phyloP scores from a whole-genome alignment of 2,888 invertebrate species.

The Tyria jacobaeae region DNA sequence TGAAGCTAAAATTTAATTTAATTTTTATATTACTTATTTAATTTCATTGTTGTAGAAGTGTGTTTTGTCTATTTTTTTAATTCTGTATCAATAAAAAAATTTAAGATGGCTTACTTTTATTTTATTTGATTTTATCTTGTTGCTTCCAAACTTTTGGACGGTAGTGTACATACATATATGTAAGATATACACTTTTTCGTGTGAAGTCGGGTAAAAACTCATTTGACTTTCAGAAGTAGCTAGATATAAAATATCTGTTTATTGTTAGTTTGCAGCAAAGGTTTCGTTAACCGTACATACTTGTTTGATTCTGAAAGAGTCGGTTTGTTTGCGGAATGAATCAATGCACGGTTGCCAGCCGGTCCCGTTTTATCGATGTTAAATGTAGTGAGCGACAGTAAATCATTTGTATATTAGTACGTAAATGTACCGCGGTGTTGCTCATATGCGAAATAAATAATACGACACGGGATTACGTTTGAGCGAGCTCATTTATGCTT shows the following conservation, averaged over 20 bases:
- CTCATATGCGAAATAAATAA: conserved; percentile 10
- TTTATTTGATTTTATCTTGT: too few relatives aligned
- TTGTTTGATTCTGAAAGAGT: conserved; percentile 9
- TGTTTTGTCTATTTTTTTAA: too few relatives aligned
- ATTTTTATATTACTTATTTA: too few relatives aligned
- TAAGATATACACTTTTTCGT: too few relatives aligned
- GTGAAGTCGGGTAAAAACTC: too few relatives aligned
- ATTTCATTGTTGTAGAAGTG: too few relatives aligned
- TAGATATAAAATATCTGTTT: background rate
- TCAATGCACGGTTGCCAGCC: conserved; percentile 21
- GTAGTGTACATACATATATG: too few relatives aligned
- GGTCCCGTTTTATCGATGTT: conserved; percentile 22
- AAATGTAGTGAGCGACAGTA: conserved; percentile 19
- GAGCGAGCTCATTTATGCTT: background rate
- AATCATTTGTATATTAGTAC: conserved; percentile 13
- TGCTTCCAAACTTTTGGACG: too few relatives aligned
- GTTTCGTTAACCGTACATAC: background rate
- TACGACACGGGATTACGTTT: background rate
- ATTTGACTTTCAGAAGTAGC: too few relatives aligned
- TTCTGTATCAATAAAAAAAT: too few relatives aligned
- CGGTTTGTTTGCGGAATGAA: conserved; percentile 26
- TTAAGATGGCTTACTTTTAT: too few relatives aligned
- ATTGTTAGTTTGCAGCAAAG: background rate
- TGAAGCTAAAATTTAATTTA: too few relatives aligned
- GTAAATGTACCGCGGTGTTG: conserved; percentile 8